Evolutionary conservation across 2,888 invertebrate species (phyloP), one percentile per base, ranked within the genome.

Genomic region (Fissipunctia ypsillon): DNA sequence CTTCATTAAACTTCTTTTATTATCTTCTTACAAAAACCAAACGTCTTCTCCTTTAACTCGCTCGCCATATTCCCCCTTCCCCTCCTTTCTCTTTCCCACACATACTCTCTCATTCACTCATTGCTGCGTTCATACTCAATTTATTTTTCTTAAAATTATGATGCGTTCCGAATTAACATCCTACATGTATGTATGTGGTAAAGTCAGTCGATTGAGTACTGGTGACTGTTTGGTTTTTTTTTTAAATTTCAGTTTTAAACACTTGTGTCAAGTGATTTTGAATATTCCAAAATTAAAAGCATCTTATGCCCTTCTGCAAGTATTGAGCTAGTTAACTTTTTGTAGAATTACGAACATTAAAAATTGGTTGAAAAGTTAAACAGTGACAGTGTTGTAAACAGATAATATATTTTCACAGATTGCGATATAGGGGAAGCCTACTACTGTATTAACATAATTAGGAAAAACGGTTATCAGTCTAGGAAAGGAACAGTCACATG

Each of bases 171-270:
- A n/a, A n/a, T n/a, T n/a, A n/a, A n/a, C n/a, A n/a, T n/a, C n/a
- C n/a, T n/a, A n/a, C 64, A 54, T 25, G 66, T 54, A n/a, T 74
- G 35, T 52, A 12, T 52, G 61, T 48, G 3, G n/a, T 63, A 19
- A 45, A 48, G 6, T 54, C 45, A 75, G 52, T 45, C 54, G 52
- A 52, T 54, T 54, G 25, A 31, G 5, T 12, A 25, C 45, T 25
- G 60, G n/a, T n/a, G n/a, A n/a, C n/a, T n/a, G n/a, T n/a, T n/a
- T n/a, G n/a, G n/a, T n/a, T n/a, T n/a, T n/a, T n/a, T n/a, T n/a
- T n/a, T n/a, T n/a, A 35, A 35, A 35, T 35, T 35, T 35, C 35
- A n/a, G 6, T 3, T 60, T 35, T 19, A 19, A 6, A 5, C n/a
- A 25, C 60, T 25, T 41, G 60, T 41, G 60, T 41, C 9, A 22